These are phyloP conservation scores for Cathartes aura DNA, from an alignment of 2,113 vertebrate species.

Conservation along the genomic window DNA sequence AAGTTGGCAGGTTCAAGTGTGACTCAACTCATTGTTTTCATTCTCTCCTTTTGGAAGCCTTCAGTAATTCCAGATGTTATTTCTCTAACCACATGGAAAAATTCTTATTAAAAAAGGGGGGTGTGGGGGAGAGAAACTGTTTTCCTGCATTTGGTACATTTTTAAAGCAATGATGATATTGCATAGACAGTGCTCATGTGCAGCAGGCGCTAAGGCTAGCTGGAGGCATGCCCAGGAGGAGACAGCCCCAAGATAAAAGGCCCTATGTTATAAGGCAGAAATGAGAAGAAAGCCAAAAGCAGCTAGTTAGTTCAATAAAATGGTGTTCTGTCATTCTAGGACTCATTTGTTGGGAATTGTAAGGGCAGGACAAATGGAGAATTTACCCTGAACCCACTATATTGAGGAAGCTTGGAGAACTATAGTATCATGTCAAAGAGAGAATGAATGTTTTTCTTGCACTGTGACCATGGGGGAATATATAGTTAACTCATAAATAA, in stretches of 20 bases:
- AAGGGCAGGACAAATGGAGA: neutral
- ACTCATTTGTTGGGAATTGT: neutral
- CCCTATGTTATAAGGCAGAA: constrained; percentile 8
- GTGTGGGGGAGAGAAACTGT: neutral
- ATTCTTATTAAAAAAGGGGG: constrained; percentile 6
- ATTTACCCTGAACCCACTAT: neutral
- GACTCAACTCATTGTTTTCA: constrained; percentile 70
- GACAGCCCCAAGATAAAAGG: constrained; percentile 47
- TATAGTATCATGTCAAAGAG: neutral
- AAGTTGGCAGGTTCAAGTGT: constrained; percentile 55
- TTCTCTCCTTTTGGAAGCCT: constrained; percentile 56
- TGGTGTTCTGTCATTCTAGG: constrained; percentile 30
- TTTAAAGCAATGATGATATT: constrained; percentile 25
- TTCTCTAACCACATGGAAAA: constrained; percentile 62
- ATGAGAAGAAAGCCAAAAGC: constrained; percentile 41
- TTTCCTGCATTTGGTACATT: constrained; percentile 16
- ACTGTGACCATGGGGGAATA: neutral
- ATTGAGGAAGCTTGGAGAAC: neutral
- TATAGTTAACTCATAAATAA: neutral
- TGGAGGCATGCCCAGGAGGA: constrained; percentile 57
- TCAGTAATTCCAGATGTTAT: constrained; percentile 67
- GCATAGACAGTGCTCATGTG: neutral
- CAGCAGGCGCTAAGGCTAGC: constrained; percentile 2
- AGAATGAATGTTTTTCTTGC: neutral
- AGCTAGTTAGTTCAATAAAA: constrained; percentile 34